Conservation (phyloP, 2,113 vertebrate species). For the Callorhinus ursinus region DNA sequence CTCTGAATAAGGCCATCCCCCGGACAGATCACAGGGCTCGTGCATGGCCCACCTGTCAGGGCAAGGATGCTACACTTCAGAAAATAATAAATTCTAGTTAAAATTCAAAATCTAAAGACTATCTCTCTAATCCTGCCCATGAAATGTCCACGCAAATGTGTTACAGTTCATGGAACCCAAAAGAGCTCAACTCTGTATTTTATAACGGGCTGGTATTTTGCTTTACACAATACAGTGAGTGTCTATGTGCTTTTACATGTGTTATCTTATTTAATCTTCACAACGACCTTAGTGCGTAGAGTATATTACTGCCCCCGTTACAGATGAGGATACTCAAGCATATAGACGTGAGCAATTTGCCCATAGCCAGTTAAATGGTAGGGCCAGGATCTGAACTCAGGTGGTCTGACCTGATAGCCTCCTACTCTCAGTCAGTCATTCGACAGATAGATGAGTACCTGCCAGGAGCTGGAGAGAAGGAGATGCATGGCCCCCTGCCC, state of each 20-base stretch:
- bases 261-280: neutral
- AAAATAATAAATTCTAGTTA: neutral
- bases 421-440: neutral
- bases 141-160: neutral
- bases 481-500: neutral
- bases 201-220: neutral
- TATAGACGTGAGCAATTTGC: neutral
- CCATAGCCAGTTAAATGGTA: neutral
- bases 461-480: neutral
- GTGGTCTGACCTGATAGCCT: neutral
- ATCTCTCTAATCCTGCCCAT: neutral
- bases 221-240: neutral
- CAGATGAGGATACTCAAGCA: neutral
- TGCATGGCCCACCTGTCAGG: neutral
- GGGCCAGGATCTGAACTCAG: neutral
- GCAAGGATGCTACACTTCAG: neutral
- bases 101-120: neutral
- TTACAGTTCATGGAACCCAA: neutral
- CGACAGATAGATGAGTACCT: neutral
- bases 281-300: neutral
- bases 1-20: neutral
- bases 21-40: neutral
- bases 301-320: neutral
- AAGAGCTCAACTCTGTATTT: neutral
- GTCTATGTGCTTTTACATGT: neutral